Evolutionary conservation across 1,140 invertebrate species (phyloP).

Genomic region (Chironomus striatipennis): DNA sequence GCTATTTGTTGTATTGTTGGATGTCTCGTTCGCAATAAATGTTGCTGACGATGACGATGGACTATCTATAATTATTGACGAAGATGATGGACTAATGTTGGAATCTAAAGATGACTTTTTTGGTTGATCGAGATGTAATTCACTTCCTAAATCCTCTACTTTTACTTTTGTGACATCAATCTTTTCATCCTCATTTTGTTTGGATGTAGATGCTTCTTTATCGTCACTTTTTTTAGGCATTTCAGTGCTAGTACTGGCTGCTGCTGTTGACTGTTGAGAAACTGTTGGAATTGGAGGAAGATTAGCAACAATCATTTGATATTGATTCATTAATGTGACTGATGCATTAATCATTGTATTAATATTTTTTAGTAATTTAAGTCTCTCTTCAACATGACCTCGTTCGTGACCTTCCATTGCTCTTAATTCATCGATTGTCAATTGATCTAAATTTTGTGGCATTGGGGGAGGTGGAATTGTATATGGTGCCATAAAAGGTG

Average conservation of each 20-base stretch:
- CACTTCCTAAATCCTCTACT: constrained; percentile 38
- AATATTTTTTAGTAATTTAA: constrained; percentile 71
- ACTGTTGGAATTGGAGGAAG: constrained; percentile 34
- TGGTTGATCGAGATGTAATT: constrained; percentile 32
- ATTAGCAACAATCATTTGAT: constrained; percentile 51
- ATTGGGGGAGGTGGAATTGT: constrained; percentile 61
- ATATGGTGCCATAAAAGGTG: constrained; percentile 45
- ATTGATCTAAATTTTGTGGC: constrained; percentile 60
- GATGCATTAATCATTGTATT: constrained; percentile 81
- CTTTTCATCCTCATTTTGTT: neutral
- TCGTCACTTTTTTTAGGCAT: neutral
- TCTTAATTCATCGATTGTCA: constrained; percentile 75
- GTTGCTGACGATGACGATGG: constrained; percentile 28
- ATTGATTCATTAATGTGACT: constrained; percentile 82
- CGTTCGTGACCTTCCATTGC: constrained; percentile 82
- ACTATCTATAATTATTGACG: constrained; percentile 22
- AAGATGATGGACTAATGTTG: constrained; percentile 29
- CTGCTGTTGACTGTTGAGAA: constrained; percentile 35
- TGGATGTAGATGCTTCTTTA: neutral
- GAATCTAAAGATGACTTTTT: constrained; percentile 26
- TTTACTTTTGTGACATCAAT: constrained; percentile 28
- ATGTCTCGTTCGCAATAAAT: constrained; percentile 26
- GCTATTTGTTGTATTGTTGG: constrained; percentile 26
- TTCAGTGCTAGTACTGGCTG: constrained; percentile 37
- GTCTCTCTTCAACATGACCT: constrained; percentile 78